phyloP scores from a whole-genome alignment of 2,797 vertebrate genomes.

The Hozukius guyotensis region DNA sequence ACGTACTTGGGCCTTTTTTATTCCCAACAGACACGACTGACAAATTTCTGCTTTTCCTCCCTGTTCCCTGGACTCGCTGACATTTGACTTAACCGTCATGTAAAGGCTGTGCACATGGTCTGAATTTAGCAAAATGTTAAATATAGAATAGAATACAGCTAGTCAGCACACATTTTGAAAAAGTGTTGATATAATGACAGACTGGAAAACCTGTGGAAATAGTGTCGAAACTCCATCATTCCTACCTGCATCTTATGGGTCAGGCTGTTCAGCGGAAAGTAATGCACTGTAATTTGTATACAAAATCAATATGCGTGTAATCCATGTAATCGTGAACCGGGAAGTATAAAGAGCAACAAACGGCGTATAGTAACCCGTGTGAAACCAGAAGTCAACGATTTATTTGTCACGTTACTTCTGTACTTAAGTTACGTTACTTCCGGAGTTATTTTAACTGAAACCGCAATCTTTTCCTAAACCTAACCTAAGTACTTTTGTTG shows the following conservation, averaged over 20 bases:
- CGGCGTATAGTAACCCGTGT: no score
- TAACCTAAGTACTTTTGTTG: no score
- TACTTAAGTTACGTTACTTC: no score
- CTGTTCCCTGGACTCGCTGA: background rate
- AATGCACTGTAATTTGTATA: accelerated
- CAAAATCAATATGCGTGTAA: no score
- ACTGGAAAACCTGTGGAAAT: background rate
- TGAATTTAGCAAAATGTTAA: background rate
- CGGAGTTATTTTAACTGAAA: no score
- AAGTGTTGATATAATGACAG: background rate
- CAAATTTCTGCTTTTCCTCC: background rate
- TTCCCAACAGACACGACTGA: background rate
- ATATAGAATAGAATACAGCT: background rate
- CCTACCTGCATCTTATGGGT: background rate
- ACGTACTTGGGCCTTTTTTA: constrained; percentile 1
- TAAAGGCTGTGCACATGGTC: background rate
- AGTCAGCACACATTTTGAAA: background rate
- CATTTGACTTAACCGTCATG: constrained; percentile 1
- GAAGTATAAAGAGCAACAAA: no score
- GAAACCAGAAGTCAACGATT: no score
- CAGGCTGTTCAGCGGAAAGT: no score
- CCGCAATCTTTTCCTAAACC: no score
- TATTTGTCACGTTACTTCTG: no score
- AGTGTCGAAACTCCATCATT: background rate
- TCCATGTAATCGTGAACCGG: no score